A percentile compares a stretch with the other conserved stretches of the same genome.
These are phyloP conservation scores for Gryllus bimaculatus DNA, from an alignment of 1,140 invertebrate genomes.

Conservation along the genomic window DNA sequence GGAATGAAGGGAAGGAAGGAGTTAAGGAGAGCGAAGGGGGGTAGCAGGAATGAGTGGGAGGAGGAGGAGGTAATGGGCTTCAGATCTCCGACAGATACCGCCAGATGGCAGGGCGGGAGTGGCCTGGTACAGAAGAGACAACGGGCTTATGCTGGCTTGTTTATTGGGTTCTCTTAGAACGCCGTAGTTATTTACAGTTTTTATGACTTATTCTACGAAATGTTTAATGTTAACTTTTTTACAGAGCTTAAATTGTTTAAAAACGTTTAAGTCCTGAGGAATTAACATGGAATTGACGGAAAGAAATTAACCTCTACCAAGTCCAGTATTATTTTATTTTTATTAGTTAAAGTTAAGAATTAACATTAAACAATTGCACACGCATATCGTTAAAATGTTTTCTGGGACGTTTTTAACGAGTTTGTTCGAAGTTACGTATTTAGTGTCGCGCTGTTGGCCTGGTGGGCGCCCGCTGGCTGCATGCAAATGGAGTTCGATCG, in stretches of 20 bases:
- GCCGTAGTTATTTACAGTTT: background rate
- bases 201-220: background rate
- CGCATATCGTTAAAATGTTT: background rate
- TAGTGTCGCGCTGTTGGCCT: no score
- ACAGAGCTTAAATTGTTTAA: background rate
- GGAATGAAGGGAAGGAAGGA: background rate
- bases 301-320: background rate
- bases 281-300: background rate
- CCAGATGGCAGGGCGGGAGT: background rate
- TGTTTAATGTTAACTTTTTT: background rate
- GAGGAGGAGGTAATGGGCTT: background rate
- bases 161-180: background rate
- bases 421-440: background rate
- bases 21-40: background rate
- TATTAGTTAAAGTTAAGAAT: background rate
- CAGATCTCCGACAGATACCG: background rate
- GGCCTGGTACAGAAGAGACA: background rate
- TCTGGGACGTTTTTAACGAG: background rate
- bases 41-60: no score
- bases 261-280: background rate
- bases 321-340: background rate
- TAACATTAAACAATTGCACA: background rate
- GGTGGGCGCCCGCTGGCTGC: no score
- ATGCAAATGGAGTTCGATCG: no score
- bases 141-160: background rate